These are phyloP conservation scores for Chironomus riparius DNA, from an alignment of 2,888 invertebrate genomes.

Conservation along the genomic window DNA sequence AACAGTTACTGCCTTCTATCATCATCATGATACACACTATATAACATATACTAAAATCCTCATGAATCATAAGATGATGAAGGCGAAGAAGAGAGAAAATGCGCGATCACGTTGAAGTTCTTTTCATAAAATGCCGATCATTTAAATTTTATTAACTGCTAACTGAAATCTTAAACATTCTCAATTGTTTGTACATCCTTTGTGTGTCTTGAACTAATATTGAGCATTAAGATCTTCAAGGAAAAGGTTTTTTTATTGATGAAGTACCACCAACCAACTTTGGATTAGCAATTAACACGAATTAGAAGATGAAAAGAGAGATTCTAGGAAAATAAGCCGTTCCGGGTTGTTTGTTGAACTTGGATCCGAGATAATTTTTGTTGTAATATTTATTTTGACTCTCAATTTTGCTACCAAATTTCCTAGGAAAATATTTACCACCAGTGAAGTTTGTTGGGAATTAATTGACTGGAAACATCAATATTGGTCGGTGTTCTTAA, in stretches of 20 bases:
- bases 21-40: background rate
- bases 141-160: conserved; percentile 21
- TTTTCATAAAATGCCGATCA: conserved; percentile 11
- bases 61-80: background rate
- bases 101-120: background rate
- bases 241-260: no score
- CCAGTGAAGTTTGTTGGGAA: no score
- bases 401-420: background rate
- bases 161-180: conserved; percentile 15
- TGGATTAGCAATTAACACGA: background rate
- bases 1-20: background rate
- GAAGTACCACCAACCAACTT: background rate
- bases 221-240: background rate
- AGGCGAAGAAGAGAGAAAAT: background rate
- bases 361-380: no score
- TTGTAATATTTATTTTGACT: background rate
- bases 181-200: no score
- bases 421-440: no score
- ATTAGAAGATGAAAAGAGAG: background rate
- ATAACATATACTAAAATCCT: background rate
- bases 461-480: no score
- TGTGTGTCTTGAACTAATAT: background rate
- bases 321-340: background rate
- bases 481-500: no score
- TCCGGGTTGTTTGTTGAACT: no score